Base-by-base conservation (phyloP, 2,888 invertebrate species). In the Scaptomyza tumidula region DNA sequence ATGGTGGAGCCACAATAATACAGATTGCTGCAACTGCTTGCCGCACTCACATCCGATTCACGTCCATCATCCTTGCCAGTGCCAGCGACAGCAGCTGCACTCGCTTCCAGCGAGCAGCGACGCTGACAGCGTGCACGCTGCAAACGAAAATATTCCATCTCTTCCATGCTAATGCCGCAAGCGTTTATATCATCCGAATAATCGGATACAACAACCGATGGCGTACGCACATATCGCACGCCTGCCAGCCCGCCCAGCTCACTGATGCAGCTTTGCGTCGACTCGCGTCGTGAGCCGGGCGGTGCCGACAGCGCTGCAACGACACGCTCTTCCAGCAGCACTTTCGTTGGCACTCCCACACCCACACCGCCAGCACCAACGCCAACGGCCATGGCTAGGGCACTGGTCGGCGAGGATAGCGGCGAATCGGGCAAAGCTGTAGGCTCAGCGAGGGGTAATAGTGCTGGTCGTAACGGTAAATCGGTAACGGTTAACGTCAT, bases 141-240 rank as follows among this genome's bases (percentile, higher is more conserved):
- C 75, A 92, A 92, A 3, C 93, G 92, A 79, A 94, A 93, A 84
- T 93, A 94, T 80, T 94, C 94, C 70, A 94, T 93, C 77, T 94
- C 94, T 79, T 94, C 94, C 45, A 94, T 91, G 29, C 93, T 94
- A 16, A 94, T 91, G 53, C 94, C 93, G 59, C 92, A 92, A 80
- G 93, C 92, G n/a, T 80, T 88, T 6, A 94, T 92, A 85, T 95
- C 96, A 86, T 97, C 97, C 0, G 96, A 96, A 88, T 97, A 97
- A 90, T 97, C 97, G 88, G 96, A 97, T 44, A 97, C 96, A 3
- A 97, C 96, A 48, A 97, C 97, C 59, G 97, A 97, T 0, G 97
- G 97, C 0, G 97, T 96, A 65, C 97, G 93, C 91, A 96, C 96
- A 83, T 95, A 96, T 5, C 94, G 92, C 59, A 93, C 93, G 87